Base-by-base conservation (phyloP, 2,888 invertebrate genomes). In the Ischnus inquisitorius region DNA sequence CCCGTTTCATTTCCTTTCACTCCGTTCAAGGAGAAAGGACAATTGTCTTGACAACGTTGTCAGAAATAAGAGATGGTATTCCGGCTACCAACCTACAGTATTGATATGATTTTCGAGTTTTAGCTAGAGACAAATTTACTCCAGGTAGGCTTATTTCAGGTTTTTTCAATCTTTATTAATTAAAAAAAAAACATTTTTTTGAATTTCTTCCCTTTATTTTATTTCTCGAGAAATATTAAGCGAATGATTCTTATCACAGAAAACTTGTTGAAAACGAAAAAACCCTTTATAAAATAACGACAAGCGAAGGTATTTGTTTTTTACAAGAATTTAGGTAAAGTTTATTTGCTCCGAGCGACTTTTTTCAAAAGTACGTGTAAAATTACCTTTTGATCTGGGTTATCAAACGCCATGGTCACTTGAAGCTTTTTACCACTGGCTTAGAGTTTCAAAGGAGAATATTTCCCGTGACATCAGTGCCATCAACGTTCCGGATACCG, bases 401-500 rank as follows among this genome's bases (percentile, higher is more conserved):
- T 14, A 28, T 68, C 77, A 43, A 60, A 46, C 67, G 25, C 34
- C 19, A n/a, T 28, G 19, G 43, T 39, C 57, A 14, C 54, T 0
- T 5, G 22, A 28, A 28, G 57, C 39, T 19, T 77, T 67, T 68
- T 46, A 28, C 12, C 54, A 54, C 1, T 34, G 41, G 77, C 57
- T 77, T 43, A 67, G 57, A 67, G 19, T 77, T 28, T 68, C 68
- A 60, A 77, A 77, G 77, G 25, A 46, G 60, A 57, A 34, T 68
- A 34, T 68, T 39, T 19, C 46, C 19, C 77, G 19, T 68, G 43
- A 46, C 68, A 60, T 48, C 68, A 10, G 64, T 16, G 16, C 39
- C 34, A 34, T 16, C n/a, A 39, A 14, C 12, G 34, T 64, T 12
- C 28, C 43, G 46, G 19, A 14, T 19, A 4, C 19, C 14, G 64